Percentiles rank a stretch among this genome's conserved stretches.
Conservation (phyloP, 2,888 invertebrate genomes). For the Chrysopilus asiliformis region DNA sequence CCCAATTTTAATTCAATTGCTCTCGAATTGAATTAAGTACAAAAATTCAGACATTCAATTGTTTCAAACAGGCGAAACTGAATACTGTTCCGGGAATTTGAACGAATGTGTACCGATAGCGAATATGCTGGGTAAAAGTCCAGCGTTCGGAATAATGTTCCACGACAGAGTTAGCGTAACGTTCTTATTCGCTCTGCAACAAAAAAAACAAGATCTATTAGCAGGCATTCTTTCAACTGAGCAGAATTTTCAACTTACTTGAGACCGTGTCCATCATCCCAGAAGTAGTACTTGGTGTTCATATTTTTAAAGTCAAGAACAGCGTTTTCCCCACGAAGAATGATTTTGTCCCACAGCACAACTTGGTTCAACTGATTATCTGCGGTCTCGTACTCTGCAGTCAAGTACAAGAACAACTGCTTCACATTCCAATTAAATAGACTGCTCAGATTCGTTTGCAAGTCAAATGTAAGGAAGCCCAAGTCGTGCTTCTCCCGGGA, state of each 20-base stretch:
- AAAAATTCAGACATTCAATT: slow-evolving; percentile 4
- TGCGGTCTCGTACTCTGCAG: slow-evolving; percentile 86
- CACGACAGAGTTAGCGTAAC: slow-evolving; percentile 89
- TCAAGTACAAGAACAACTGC: slow-evolving; percentile 89
- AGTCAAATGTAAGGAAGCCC: slow-evolving; percentile 87
- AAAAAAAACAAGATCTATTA: background rate
- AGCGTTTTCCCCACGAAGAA: slow-evolving; percentile 87
- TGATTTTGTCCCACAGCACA: slow-evolving; percentile 97
- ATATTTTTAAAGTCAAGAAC: slow-evolving; percentile 82
- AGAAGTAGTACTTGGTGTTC: slow-evolving; percentile 98
- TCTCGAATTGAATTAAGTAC: too few relatives aligned
- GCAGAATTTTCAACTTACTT: slow-evolving; percentile 45
- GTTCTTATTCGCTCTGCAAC: slow-evolving; percentile 75
- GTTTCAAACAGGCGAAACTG: slow-evolving; percentile 41
- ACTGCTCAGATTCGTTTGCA: slow-evolving; percentile 79
- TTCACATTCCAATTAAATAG: slow-evolving; percentile 99
- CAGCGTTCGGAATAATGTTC: slow-evolving; percentile 98
- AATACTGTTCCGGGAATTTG: slow-evolving; percentile 82
- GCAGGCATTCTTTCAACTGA: background rate
- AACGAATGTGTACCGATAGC: slow-evolving; percentile 75
- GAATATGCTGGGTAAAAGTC: slow-evolving; percentile 77
- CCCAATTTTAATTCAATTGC: too few relatives aligned
- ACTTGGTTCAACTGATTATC: slow-evolving; percentile 86
- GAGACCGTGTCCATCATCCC: slow-evolving; percentile 97
- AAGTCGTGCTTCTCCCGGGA: slow-evolving; percentile 89